These are phyloP conservation scores for Toxonevra muliebris DNA, from an alignment of 2,888 invertebrate genomes.

Conservation along the genomic window DNA sequence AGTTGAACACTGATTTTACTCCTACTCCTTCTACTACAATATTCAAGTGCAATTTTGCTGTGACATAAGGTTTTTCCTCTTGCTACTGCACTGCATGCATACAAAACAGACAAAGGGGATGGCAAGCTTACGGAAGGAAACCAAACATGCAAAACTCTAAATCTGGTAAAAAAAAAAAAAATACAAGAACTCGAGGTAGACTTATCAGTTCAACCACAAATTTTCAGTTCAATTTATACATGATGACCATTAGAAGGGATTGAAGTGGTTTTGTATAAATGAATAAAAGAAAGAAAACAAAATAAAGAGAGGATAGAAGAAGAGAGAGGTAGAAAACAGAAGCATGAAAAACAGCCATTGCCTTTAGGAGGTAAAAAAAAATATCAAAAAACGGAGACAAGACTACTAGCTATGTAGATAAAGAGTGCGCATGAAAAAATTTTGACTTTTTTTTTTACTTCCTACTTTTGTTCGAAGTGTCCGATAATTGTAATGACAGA, in stretches of 20 bases:
- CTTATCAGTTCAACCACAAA: constrained; percentile 42
- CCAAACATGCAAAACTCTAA: neutral
- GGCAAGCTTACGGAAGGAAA: neutral
- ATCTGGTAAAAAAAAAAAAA: neutral
- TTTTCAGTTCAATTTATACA: constrained; percentile 52
- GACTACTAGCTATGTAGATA: too few relatives aligned
- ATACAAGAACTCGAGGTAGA: neutral
- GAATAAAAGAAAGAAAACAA: too few relatives aligned
- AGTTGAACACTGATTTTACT: neutral
- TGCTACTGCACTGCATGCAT: neutral
- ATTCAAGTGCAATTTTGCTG: neutral
- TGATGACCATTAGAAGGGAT: constrained; percentile 35
- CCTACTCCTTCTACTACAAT: neutral
- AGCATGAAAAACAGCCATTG: too few relatives aligned
- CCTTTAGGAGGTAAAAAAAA: too few relatives aligned
- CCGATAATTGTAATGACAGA: too few relatives aligned
- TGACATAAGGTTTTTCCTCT: neutral
- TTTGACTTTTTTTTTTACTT: too few relatives aligned
- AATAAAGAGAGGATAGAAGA: too few relatives aligned
- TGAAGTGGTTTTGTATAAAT: neutral
- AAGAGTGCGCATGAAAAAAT: too few relatives aligned
- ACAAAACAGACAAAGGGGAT: neutral
- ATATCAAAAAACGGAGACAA: too few relatives aligned
- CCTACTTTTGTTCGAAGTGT: too few relatives aligned
- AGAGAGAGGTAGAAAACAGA: too few relatives aligned